phyloP scores from a whole-genome alignment of 1,140 invertebrate species.

The Teleogryllus occipitalis region DNA sequence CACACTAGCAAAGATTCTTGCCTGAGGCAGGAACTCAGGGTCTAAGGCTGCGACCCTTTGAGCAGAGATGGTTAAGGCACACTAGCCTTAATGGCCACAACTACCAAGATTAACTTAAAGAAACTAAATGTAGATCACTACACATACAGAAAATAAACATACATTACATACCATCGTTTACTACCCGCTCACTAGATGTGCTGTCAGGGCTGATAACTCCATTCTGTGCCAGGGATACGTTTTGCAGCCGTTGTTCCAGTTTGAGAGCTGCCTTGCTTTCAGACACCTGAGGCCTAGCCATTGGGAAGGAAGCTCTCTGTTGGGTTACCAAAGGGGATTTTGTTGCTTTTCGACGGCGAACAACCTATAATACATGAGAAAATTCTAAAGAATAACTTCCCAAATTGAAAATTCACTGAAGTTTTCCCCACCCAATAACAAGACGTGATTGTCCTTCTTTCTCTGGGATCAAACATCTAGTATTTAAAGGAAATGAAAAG shows the following conservation, averaged over 20 bases:
- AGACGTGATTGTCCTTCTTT: too few species aligned
- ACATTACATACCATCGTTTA: not conserved
- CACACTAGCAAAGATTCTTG: too few species aligned
- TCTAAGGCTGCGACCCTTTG: too few species aligned
- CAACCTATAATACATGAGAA: constrained; percentile 31
- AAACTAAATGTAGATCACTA: too few species aligned
- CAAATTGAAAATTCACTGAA: not conserved
- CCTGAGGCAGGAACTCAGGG: too few species aligned
- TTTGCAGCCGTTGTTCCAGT: constrained; percentile 30
- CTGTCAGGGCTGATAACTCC: constrained; percentile 29
- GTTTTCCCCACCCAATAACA: too few species aligned
- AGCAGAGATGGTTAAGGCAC: too few species aligned
- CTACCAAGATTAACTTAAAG: too few species aligned
- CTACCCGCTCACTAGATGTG: constrained; percentile 32
- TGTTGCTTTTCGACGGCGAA: constrained; percentile 39
- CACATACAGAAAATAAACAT: too few species aligned
- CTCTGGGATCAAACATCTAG: too few species aligned
- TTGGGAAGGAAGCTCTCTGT: constrained; percentile 52
- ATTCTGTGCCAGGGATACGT: constrained; percentile 6
- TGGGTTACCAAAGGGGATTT: constrained; percentile 27
- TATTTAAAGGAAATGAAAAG: too few species aligned
- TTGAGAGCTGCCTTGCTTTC: constrained; percentile 36
- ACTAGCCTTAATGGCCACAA: too few species aligned
- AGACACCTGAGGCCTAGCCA: constrained; percentile 37
- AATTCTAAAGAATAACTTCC: not conserved